Base-by-base conservation (phyloP, 1,140 invertebrate genomes). In the Zaprionus lachaisei region DNA sequence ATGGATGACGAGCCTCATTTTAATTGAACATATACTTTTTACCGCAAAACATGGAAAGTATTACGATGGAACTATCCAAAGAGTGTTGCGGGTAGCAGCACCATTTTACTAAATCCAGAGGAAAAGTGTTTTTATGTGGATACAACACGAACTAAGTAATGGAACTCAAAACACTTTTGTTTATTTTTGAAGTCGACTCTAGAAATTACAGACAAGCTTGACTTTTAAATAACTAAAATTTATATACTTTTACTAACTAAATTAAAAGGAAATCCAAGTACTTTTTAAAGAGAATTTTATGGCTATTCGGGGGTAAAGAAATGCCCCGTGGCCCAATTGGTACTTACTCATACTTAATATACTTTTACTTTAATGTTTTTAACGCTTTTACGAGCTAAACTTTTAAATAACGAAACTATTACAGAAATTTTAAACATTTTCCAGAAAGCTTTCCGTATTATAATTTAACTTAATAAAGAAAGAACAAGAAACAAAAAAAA, bases 291-390 rank as follows among this genome's bases (percentile, higher is more conserved):
- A 72, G 76, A 58, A 69, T 89, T 87, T 87, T 89, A 87, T 60
- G 74, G 78, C 72, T 72, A 60, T 79, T 76, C 51, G 47, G 55
- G 62, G 64, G 65, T 0, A 31, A 9, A 31, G 74, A 31, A 14
- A 28, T 72, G 31, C 68, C 69, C 37, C 7, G 31, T 69, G 64
- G 26, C 66, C 15, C 47, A 67, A 87, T 89, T 89, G 80, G 84
- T 66, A 68, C 37, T 72, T 60, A n/a, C 44, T 72, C 15, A 77
- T 58, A 66, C 76, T 72, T 76, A 64, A 72, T 77, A 83, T 80
- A 76, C 68, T 90, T 89, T 85, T 90, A 85, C 67, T 90, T 89
- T 85, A 81, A 85, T 62, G 82, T 89, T 90, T 90, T 90, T 85
- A 90, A 90, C 71, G 85, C 85, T 90, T 90, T 90, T 90, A 90